phyloP scores from a whole-genome alignment of 1,140 invertebrate genomes.

The Leptinotarsa texana region DNA sequence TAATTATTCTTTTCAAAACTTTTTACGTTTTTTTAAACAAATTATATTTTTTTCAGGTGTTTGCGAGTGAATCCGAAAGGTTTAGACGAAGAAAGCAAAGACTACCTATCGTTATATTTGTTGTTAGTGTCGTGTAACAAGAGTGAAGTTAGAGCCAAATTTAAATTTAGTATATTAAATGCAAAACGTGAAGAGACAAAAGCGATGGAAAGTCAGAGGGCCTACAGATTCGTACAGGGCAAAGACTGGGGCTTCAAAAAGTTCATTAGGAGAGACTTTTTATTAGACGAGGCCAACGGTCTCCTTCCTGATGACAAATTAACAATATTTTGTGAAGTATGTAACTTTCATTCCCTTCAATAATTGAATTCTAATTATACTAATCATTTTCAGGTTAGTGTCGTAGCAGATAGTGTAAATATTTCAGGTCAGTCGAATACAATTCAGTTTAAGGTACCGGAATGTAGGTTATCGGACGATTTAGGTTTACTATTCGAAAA shows the following conservation, averaged over 20 bases:
- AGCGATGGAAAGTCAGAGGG: constrained; percentile 90
- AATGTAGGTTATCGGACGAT: constrained; percentile 93
- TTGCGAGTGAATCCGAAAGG: constrained; percentile 99
- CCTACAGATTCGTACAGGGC: constrained; percentile 98
- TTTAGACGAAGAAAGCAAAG: constrained; percentile 99
- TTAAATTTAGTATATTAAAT: constrained; percentile 99
- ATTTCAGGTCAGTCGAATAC: constrained; percentile 93
- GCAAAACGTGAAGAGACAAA: constrained; percentile 99
- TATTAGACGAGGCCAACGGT: constrained; percentile 97
- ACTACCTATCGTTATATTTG: constrained; percentile 98
- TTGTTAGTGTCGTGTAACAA: constrained; percentile 99
- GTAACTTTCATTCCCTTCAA: constrained; percentile 33
- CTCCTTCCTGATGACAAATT: constrained; percentile 97
- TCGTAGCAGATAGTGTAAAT: constrained; percentile 97
- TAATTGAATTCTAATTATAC: neutral
- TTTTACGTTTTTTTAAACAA: too few relatives aligned
- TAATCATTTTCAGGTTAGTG: constrained; percentile 71
- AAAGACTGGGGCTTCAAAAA: constrained; percentile 99
- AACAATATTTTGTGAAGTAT: constrained; percentile 98
- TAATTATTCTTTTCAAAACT: too few relatives aligned
- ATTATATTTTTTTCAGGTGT: constrained; percentile 71
- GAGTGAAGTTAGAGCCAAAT: constrained; percentile 98
- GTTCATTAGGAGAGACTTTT: constrained; percentile 96
- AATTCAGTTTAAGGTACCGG: constrained; percentile 96
- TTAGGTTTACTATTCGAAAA: constrained; percentile 92